Evolutionary conservation across 1,140 invertebrate genomes (phyloP), one percentile per base, ranked within the genome.

Genomic region (Trichonephila clavata): DNA sequence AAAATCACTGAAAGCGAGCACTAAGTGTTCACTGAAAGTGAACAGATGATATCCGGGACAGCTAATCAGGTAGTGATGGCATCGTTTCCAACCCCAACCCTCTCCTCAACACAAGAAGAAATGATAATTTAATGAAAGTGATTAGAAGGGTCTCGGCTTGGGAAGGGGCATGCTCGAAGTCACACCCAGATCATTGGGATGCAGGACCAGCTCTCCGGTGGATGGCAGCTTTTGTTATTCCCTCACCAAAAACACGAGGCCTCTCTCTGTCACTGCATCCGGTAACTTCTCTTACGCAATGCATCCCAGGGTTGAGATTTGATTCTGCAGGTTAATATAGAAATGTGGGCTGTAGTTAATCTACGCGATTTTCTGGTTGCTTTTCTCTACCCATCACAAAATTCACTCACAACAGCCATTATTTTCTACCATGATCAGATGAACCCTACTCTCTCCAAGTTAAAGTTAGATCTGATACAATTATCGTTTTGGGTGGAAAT

Each of bases 51-150:
- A 77, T 77, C 71, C 71, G 71, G 71, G 71, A 77, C 16, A 32
- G 71, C 27, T 84, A 84, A 84, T 84, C 83, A 84, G 83, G 83
- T 84, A 24, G 13, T 84, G 83, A 84, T 60, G 83, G 83, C 50
- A 84, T 84, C 83, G 27, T 84, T 77, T 77, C 27, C 5, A 77
- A 39, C 57, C 27, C 24, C 71, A 84, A 84, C 83, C 83, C 57
- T 59, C 71, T 39, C 27, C 18, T 77, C 39, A 77, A 77, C 71
- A 71, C 24, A 27, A 84, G 50, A 27, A 84, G 43, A 84, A 84
- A 84, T 59, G 83, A 84, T 84, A 59, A 90, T 90, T 81, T 90
- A 90, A 90, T 90, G 89, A 90, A 81, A 90, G 89, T 90, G 68
- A 90, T 90, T 90, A 90, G 50, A 39, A 32, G 50, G n/a, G 6